Base-by-base conservation (phyloP, 2,113 vertebrate species). In the Halcyon malimbica region DNA sequence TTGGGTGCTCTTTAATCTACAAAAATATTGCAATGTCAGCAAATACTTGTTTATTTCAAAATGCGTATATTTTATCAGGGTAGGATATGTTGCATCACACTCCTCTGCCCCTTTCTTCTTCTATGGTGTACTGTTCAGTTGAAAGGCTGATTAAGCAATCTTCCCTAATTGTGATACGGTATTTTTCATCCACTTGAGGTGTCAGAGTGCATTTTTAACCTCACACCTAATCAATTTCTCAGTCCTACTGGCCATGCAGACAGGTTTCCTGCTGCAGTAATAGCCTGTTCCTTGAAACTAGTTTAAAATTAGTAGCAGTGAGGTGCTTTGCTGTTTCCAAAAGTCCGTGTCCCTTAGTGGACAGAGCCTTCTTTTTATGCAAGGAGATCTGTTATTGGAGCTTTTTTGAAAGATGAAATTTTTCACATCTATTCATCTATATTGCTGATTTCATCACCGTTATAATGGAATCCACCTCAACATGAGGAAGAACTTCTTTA, bases 201-300 rank as follows among this genome's bases (percentile, higher is more conserved):
- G 33, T 56, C 57, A 59, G 35, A 53, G 82, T 89, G 53, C 68
- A 51, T 93, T 91, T 96, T 94, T 89, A 87, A 84, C 62, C 37
- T 92, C 56, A 57, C 24, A 78, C 16, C 76, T 89, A 75, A 95
- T 93, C 94, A 91, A 68, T 86, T 57, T 87, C 74, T n/a, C 69
- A 73, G 62, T 89, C 62, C 80, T 87, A 48, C 48, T 37, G 73
- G 80, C 81, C 5, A 3, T 91, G 44, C 41, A 57, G 48, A 26
- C 29, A 42, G 8, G 1, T 82, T 79, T 85, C 77, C 62, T 71
- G 83, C 70, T 91, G 73, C 14, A 4, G 28, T 89, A 87, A 37
- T 76, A 89, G 57, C n/a, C 59, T 11, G 0, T 71, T 76, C 48
- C 53, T 73, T 87, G 83, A 87, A 90, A 85, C 39, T 35, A 33